Base-by-base conservation (phyloP, 2,888 invertebrate genomes). In the Folsomia candida region DNA sequence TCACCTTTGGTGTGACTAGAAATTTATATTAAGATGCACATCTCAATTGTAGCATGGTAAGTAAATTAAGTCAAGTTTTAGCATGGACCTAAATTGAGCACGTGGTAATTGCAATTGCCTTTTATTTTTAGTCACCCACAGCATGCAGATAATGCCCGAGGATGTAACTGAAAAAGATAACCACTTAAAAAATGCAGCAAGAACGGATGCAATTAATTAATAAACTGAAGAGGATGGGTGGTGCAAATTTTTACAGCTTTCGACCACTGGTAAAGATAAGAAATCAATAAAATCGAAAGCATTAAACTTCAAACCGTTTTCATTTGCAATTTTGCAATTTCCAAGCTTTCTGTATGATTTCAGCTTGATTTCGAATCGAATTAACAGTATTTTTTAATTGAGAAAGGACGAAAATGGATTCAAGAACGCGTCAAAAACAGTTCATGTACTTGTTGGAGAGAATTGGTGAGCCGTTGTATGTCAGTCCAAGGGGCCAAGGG, bases 401-500 rank as follows among this genome's bases (percentile, higher is more conserved):
- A 9, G 14, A 37, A 37, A 37, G 14, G 37, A 37, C 37, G 14
- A 37, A 37, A 37, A 37, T 37, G 37, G 37, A 37, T 14, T 37
- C 37, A 4, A 37, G 37, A 37, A 37, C 37, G 37, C 37, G 37
- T 37, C 64, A 70, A 66, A 25, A 68, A 11, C 58, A 68, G 47
- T 73, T 61, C 51, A 22, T 61, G 14, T 70, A 67, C 28, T 27
- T 73, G 4, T 28, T 70, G n/a, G 73, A 73, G 57, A 25, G 73
- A 14, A 22, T 62, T 0, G 51, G 60, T 0, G 59, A 64, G 18
- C 70, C 68, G 18, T 28, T 73, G 14, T 68, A 68, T 26, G 25
- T 68, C 9, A 65, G 70, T 6, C 67, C 70, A 3, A 63, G 64
- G 37, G 73, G 73, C 28, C 54, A 70, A 57, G 73, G 73, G n/a